Base-by-base conservation (phyloP, 2,797 vertebrate genomes). In the Muraenolepis orangiensis region DNA sequence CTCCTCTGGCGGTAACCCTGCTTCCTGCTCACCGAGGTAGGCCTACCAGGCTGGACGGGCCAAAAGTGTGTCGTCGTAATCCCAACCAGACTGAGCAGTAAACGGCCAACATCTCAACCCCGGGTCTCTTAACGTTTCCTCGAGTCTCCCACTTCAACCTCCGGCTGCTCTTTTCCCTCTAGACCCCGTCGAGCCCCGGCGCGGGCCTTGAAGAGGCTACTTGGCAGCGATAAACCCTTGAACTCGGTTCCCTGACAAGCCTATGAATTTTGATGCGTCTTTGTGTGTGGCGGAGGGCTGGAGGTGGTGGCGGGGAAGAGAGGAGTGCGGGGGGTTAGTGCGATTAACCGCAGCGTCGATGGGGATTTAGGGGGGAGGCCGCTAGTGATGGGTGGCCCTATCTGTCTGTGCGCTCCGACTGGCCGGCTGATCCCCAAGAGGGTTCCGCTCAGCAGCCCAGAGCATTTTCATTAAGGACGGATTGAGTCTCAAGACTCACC, bases 391-490 rank as follows among this genome's bases (percentile, higher is more conserved):
- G 94, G 93, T 93, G 93, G 94, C 93, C 93, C 94, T 88, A 90
- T 92, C 91, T 91, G 90, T 89, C 90, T 85, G 85, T 87, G 73
- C 81, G 84, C 87, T 86, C 87, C 76, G 91, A 91, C 91, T 92
- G 93, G 89, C 87, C 84, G 79, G 28, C 89, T 94, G 92, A 94
- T 96, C 95, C 96, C 95, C 94, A 91, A 93, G 89, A 91, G 92
- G 84, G 95, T 90, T 91, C 85, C 88, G 91, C 94, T 96, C 95
- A 92, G 93, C 93, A 94, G 95, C 93, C 93, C 92, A 95, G 94
- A 96, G 96, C 90, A 94, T 96, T 98, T 98, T 99, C 97, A 99
- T 99, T 98, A 99, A 98, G 96, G 96, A 94, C 88, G 96, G 96
- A 97, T 96, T 96, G 96, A 95, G 96, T 94, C 96, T 92, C 91